Evolutionary conservation across 1,140 invertebrate genomes (phyloP), one percentile per base, ranked within the genome.

Genomic region (Dreissena rostriformis): DNA sequence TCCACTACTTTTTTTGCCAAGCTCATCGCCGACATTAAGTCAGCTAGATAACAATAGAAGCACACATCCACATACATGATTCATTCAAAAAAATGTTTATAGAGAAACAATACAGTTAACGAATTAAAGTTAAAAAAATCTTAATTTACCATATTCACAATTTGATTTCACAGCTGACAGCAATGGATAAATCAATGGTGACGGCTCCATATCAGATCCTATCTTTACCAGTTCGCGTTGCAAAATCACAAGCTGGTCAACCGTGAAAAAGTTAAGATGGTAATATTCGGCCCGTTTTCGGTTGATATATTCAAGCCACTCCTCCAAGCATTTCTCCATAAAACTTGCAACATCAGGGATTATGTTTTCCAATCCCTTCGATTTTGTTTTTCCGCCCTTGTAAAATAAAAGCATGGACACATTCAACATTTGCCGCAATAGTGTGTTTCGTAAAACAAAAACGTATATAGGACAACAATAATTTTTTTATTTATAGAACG

Each of bases 211-310:
- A 7, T 82, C 78, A 14, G 74, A 66, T 14, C 85, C 84, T 2
- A 86, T 26, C 66, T 87, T 87, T 14, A 90, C 86, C 26, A 92
- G 63, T 26, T 91, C 87, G 74, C 85, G 67, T 73, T 91, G 87
- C 14, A 92, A 86, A 29, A 92, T 87, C 0, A 93, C 90, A 67
- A 91, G 76, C 82, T 92, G 91, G 26, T 89, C 86, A 61, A 88
- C 89, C 53, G 88, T 92, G 85, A 87, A 92, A 68, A 86, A 86
- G 67, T 92, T 92, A 66, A 92, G 78, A 14, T 87, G 68, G 17
- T 73, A 75, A 73, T 87, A 91, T 66, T 90, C 63, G 12, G 78
- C 39, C 39, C 92, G 78, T 75, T 90, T 88, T 7, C 84, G 26
- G 22, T 85, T 83, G 12, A 92, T 86, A 61, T 91, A 86, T 12